Conservation (phyloP, 2,113 vertebrate genomes). For the Ariopsis seemanni region DNA sequence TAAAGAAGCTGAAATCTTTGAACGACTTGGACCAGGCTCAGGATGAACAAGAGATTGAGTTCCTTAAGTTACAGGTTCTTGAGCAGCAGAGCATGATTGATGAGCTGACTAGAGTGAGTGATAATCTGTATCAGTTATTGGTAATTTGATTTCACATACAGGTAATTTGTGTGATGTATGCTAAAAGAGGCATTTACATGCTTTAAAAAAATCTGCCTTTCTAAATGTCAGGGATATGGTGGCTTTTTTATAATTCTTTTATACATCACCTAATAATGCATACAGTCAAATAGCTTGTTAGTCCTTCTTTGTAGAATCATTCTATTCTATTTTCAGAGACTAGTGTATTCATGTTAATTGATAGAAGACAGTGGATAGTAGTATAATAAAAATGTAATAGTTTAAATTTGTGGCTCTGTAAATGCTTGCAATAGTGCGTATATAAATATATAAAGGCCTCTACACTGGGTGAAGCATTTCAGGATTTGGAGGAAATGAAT, state of each 20-base stretch:
- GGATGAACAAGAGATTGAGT: conserved; percentile 96
- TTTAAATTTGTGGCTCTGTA: neutral
- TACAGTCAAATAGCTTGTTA: neutral
- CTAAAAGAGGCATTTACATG: neutral
- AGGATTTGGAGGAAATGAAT: neutral
- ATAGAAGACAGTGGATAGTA: neutral
- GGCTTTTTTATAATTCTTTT: neutral
- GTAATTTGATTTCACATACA: neutral
- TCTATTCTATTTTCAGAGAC: neutral
- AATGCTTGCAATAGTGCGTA: neutral
- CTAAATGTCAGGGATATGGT: neutral
- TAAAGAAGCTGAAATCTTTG: conserved; percentile 95
- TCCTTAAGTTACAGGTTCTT: conserved; percentile 96
- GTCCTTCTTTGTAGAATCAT: neutral
- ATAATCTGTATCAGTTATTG: neutral
- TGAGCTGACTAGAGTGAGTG: conserved; percentile 74
- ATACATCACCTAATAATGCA: neutral
- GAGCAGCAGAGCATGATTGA: conserved; percentile 90
- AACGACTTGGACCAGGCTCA: conserved; percentile 97
- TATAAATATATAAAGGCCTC: neutral
- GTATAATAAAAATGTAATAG: neutral
- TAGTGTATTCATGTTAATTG: neutral
- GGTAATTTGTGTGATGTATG: neutral
- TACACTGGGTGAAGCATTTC: neutral
- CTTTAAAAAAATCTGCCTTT: neutral